Percentiles rank a stretch among this genome's conserved stretches.
phyloP scores from a whole-genome alignment of 2,797 vertebrate species.

The Muraenolepis orangiensis region DNA sequence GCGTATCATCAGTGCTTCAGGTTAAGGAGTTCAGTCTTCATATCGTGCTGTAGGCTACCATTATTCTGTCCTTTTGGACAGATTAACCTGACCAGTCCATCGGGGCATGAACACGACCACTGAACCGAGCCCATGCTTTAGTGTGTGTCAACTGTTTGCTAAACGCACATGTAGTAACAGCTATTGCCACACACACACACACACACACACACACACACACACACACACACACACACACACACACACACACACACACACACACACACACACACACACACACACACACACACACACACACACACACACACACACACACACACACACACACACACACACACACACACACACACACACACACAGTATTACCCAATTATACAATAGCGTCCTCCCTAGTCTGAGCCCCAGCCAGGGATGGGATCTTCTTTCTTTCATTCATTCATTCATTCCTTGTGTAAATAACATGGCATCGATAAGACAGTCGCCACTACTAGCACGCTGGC shows the following conservation, averaged over 20 bases:
- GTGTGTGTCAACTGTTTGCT: background rate
- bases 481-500: background rate
- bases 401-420: background rate
- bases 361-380: background rate
- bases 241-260: too few species aligned
- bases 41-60: background rate
- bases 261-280: too few species aligned
- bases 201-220: too few species aligned
- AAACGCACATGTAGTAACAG: background rate
- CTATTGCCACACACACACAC: background rate
- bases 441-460: too few species aligned
- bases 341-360: background rate
- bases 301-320: too few species aligned
- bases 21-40: too few species aligned
- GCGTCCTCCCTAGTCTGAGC: background rate
- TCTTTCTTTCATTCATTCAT: too few species aligned
- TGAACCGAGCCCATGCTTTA: too few species aligned
- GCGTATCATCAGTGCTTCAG: too few species aligned
- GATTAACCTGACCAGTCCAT: background rate
- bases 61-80: background rate
- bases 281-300: too few species aligned
- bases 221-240: too few species aligned
- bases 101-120: background rate
- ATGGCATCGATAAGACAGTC: background rate
- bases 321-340: too few species aligned